phyloP scores from a whole-genome alignment of 2,888 invertebrate species.

The Lobophora halterata region DNA sequence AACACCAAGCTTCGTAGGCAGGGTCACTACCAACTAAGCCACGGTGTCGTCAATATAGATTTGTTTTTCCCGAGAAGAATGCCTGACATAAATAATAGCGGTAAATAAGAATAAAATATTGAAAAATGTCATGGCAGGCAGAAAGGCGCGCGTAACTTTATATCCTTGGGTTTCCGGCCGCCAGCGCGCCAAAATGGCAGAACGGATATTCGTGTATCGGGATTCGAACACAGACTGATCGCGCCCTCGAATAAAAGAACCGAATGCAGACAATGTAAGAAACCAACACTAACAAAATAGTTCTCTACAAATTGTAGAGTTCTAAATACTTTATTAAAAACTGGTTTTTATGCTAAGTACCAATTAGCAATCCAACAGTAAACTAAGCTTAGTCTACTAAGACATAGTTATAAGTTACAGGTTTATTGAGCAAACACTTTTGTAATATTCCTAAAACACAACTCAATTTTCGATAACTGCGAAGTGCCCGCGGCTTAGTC shows the following conservation, averaged over 20 bases:
- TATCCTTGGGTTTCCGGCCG: slow-evolving; percentile 76
- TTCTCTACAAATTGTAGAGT: too few species aligned
- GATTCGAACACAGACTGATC: slow-evolving; percentile 44
- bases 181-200: slow-evolving; percentile 72
- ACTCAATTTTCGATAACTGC: slow-evolving; percentile 18
- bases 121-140: slow-evolving; percentile 76
- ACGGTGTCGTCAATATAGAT: too few species aligned
- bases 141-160: slow-evolving; percentile 75
- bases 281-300: too few species aligned
- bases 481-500: slow-evolving; percentile 38
- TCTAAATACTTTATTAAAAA: not conserved
- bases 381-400: too few species aligned
- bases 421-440: too few species aligned
- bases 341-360: too few species aligned
- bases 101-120: slow-evolving; percentile 80
- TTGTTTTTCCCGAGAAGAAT: slow-evolving; percentile 63
- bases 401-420: too few species aligned
- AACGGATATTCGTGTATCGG: slow-evolving; percentile 74
- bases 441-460: slow-evolving; percentile 7
- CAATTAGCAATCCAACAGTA: too few species aligned
- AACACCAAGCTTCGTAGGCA: too few species aligned
- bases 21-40: too few species aligned
- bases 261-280: slow-evolving; percentile 49
- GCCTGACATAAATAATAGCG: slow-evolving; percentile 74
- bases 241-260: slow-evolving; percentile 44